Percentiles rank a stretch among this genome's conserved stretches.
phyloP scores from a whole-genome alignment of 2,888 invertebrate genomes.

The Platypus cylindrus region DNA sequence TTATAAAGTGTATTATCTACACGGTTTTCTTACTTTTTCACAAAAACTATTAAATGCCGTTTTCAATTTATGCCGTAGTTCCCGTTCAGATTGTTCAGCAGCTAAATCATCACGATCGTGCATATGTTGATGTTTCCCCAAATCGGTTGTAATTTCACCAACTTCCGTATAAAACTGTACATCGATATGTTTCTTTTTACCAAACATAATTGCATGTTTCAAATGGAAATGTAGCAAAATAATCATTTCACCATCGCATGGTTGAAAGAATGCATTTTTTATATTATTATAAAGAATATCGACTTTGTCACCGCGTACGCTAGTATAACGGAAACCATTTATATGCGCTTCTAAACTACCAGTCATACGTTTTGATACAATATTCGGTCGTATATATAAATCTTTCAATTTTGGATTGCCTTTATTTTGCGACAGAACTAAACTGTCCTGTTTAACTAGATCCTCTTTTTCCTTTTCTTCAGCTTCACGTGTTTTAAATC shows the following conservation, averaged over 20 bases:
- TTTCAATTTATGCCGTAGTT: slow-evolving; percentile 90
- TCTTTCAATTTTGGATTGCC: slow-evolving; percentile 97
- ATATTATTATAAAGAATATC: slow-evolving; percentile 99
- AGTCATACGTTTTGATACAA: slow-evolving; percentile 91
- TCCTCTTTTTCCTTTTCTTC: slow-evolving; percentile 98
- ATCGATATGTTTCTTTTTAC: slow-evolving; percentile 93
- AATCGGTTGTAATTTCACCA: slow-evolving; percentile 97
- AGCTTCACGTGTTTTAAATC: slow-evolving; percentile 94
- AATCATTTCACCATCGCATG: slow-evolving; percentile 98
- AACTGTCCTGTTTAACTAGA: slow-evolving; percentile 94
- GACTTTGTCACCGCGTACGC: slow-evolving; percentile 98
- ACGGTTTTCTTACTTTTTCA: slow-evolving; percentile 65
- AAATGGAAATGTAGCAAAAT: slow-evolving; percentile 97
- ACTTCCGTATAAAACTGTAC: slow-evolving; percentile 99
- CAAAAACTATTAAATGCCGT: slow-evolving; percentile 97
- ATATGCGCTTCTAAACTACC: slow-evolving; percentile 88
- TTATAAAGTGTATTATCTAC: background rate
- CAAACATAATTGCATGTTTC: slow-evolving; percentile 98
- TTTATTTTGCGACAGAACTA: slow-evolving; percentile 87
- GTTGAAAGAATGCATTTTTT: slow-evolving; percentile 98
- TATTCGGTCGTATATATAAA: slow-evolving; percentile 96
- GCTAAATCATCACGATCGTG: slow-evolving; percentile 98
- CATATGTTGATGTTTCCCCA: slow-evolving; percentile 99
- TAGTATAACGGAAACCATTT: slow-evolving; percentile 90
- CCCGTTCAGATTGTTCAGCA: slow-evolving; percentile 96